Conservation (phyloP, 2,797 vertebrate genomes). For the Phalloptychus januarius region DNA sequence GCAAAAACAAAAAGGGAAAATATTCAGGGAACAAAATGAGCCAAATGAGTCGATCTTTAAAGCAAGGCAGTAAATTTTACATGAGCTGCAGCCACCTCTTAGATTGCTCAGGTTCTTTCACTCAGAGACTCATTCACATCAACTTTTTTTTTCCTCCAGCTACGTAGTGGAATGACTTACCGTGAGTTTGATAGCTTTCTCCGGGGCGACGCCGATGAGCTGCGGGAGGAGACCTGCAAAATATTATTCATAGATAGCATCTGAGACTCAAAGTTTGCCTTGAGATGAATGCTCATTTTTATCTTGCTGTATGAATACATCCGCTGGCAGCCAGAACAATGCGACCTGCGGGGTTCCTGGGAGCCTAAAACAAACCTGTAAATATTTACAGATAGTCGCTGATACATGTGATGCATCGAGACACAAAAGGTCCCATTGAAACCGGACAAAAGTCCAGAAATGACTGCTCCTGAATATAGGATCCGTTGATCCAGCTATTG, state of each 20-base stretch:
- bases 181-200: constrained; percentile 99
- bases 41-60: constrained; percentile 63
- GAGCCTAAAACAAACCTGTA: constrained; percentile 73
- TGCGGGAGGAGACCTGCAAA: constrained; percentile 95
- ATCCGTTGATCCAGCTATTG: constrained; percentile 62
- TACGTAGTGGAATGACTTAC: constrained; percentile 85
- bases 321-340: constrained; percentile 64
- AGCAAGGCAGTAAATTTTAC: constrained; percentile 69
- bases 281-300: constrained; percentile 65
- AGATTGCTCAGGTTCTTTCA: constrained; percentile 62
- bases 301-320: constrained; percentile 59
- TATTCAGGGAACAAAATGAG: constrained; percentile 32
- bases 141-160: constrained; percentile 58
- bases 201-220: constrained; percentile 96
- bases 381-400: constrained; percentile 77
- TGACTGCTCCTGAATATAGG: constrained; percentile 60
- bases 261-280: constrained; percentile 54
- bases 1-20: constrained; percentile 10
- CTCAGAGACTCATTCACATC: constrained; percentile 51
- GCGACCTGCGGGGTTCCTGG: constrained; percentile 62
- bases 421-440: constrained; percentile 69
- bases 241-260: constrained; percentile 80
- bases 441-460: constrained; percentile 64
- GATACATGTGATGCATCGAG: constrained; percentile 60
- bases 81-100: constrained; percentile 61